Evolutionary conservation across 1,140 invertebrate species (phyloP).

Genomic region (Berghia stephanieae): DNA sequence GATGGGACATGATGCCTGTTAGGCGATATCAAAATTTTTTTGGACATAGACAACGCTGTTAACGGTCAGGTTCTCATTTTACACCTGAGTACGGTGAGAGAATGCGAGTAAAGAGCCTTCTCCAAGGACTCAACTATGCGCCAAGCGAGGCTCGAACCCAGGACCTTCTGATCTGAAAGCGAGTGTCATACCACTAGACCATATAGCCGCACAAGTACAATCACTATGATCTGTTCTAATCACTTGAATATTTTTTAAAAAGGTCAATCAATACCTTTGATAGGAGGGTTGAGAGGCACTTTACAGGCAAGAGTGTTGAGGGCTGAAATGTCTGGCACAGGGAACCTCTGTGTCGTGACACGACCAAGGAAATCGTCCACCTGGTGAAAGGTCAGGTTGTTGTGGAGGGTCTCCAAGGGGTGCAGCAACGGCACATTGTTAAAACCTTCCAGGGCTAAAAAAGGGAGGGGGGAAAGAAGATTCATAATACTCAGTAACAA

Average conservation of each 20-base stretch:
- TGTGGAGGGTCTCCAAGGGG: conserved; percentile 94
- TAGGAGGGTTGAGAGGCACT: conserved; percentile 27
- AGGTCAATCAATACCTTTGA: conserved; percentile 17
- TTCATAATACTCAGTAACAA: neutral
- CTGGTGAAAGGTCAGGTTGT: conserved; percentile 89
- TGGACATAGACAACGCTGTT: too few relatives aligned
- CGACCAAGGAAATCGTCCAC: conserved; percentile 81
- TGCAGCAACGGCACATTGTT: conserved; percentile 87
- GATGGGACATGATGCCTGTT: too few relatives aligned
- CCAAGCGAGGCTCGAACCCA: too few relatives aligned
- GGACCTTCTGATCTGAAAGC: too few relatives aligned
- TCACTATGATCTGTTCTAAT: neutral
- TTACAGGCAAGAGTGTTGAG: conserved; percentile 25
- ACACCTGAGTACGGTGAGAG: too few relatives aligned
- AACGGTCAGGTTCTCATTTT: too few relatives aligned
- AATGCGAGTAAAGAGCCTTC: too few relatives aligned
- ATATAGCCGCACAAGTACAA: too few relatives aligned
- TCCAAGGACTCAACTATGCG: too few relatives aligned
- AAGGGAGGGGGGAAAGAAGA: neutral
- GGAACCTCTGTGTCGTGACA: conserved; percentile 53
- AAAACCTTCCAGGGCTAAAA: conserved; percentile 62
- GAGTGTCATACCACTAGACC: too few relatives aligned
- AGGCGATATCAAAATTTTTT: too few relatives aligned
- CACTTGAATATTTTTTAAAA: neutral
- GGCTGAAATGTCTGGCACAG: conserved; percentile 48